Percentiles rank a stretch among this genome's conserved stretches.
Conservation (phyloP, 2,797 vertebrate species). For the Peromyscus melanophrys region DNA sequence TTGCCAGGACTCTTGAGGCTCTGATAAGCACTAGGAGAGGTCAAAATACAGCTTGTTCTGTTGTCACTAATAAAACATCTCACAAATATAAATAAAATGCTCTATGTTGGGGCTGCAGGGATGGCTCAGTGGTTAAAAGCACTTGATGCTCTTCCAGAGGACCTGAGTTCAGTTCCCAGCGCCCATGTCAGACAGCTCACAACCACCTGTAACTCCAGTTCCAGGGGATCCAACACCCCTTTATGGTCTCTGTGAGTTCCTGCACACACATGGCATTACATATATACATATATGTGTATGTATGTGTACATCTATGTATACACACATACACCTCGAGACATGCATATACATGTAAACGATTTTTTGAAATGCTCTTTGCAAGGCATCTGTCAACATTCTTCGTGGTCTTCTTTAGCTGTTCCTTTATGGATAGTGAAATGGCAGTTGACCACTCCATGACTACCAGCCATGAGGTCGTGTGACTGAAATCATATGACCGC, state of each 20-base stretch:
- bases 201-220: neutral
- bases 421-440: slow-evolving; percentile 19
- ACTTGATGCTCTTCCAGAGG: neutral
- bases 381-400: slow-evolving; percentile 54
- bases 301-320: too few relatives aligned
- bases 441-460: neutral
- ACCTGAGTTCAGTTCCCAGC: neutral
- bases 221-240: neutral
- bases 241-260: neutral
- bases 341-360: neutral
- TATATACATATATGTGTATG: too few relatives aligned
- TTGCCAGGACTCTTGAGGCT: neutral
- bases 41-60: slow-evolving; percentile 44
- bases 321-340: too few relatives aligned
- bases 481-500: neutral
- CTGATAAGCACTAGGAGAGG: neutral
- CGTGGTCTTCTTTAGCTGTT: slow-evolving; percentile 3
- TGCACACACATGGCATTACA: neutral
- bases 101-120: neutral
- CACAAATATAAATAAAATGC: slow-evolving; percentile 43
- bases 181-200: neutral
- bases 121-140: neutral
- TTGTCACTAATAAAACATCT: slow-evolving; percentile 61
- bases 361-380: neutral
- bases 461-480: neutral